These are phyloP conservation scores for Apodemia mormo DNA, from an alignment of 2,888 invertebrate species.

Conservation along the genomic window DNA sequence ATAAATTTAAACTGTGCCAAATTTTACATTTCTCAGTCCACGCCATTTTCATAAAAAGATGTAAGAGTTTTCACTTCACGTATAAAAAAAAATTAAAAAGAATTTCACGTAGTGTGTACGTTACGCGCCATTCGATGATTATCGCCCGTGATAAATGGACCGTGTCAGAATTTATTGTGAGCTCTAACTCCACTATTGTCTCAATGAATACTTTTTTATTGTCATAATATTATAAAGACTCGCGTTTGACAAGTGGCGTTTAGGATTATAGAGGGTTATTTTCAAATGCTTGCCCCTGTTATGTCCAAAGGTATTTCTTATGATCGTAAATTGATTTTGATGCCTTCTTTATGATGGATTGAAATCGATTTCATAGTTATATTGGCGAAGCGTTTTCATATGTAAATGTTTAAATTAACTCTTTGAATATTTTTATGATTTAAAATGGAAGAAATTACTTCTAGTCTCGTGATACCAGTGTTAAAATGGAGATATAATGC, in stretches of 20 bases:
- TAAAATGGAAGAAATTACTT: neutral
- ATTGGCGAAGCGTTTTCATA: conserved; percentile 68
- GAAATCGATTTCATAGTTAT: conserved; percentile 71
- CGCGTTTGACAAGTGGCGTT: conserved; percentile 71
- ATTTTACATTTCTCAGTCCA: too few species aligned
- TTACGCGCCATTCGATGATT: conserved; percentile 60
- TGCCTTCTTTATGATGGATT: conserved; percentile 62
- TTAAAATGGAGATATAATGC: too few species aligned
- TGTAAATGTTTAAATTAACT: conserved; percentile 67
- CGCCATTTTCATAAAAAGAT: too few species aligned
- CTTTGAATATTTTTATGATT: conserved; percentile 45
- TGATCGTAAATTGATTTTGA: conserved; percentile 33
- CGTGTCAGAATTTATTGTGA: conserved; percentile 76
- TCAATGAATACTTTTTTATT: conserved; percentile 80
- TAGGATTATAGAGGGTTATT: conserved; percentile 62
- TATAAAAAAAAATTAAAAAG: conserved; percentile 39
- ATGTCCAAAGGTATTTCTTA: conserved; percentile 56
- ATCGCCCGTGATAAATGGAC: conserved; percentile 77
- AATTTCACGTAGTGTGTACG: conserved; percentile 61
- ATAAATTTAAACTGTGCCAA: too few species aligned
- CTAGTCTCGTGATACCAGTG: neutral
- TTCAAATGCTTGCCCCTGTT: conserved; percentile 50
- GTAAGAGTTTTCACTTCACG: too few species aligned
- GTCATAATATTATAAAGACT: conserved; percentile 71
- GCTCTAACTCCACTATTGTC: conserved; percentile 74